Evolutionary conservation across 2,113 vertebrate species (phyloP).

Genomic region (Lathamus discolor): DNA sequence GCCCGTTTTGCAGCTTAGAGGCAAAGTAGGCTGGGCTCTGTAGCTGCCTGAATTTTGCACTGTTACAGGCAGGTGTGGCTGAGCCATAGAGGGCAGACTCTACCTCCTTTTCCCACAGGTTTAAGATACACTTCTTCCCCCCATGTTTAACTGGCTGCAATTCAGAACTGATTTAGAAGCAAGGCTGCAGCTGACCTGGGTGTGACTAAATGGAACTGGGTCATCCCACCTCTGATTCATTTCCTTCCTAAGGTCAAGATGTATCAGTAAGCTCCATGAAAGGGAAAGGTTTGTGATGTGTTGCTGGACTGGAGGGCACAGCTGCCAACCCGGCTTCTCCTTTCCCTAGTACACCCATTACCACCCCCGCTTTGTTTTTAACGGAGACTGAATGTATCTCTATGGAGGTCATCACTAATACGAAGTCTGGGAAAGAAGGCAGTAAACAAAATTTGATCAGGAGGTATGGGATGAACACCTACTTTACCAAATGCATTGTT

Average conservation of each 20-base stretch:
- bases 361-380: neutral
- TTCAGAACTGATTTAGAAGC: slow-evolving; percentile 28
- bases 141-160: neutral
- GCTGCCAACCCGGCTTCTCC: neutral
- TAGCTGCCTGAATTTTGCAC: neutral
- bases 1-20: neutral
- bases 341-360: neutral
- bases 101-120: neutral
- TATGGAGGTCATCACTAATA: neutral
- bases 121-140: neutral
- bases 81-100: slow-evolving; percentile 45
- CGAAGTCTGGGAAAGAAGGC: slow-evolving; percentile 2
- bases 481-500: slow-evolving; percentile 44
- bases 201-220: neutral
- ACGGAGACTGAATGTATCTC: neutral
- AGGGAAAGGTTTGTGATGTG: neutral
- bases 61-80: neutral
- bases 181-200: neutral
- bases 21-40: neutral
- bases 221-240: neutral
- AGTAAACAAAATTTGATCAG: slow-evolving; percentile 62
- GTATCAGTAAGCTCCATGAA: neutral
- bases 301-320: neutral
- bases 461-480: slow-evolving; percentile 42
- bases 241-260: neutral